Conservation (phyloP, 2,113 vertebrate genomes). For the Natator depressus region DNA sequence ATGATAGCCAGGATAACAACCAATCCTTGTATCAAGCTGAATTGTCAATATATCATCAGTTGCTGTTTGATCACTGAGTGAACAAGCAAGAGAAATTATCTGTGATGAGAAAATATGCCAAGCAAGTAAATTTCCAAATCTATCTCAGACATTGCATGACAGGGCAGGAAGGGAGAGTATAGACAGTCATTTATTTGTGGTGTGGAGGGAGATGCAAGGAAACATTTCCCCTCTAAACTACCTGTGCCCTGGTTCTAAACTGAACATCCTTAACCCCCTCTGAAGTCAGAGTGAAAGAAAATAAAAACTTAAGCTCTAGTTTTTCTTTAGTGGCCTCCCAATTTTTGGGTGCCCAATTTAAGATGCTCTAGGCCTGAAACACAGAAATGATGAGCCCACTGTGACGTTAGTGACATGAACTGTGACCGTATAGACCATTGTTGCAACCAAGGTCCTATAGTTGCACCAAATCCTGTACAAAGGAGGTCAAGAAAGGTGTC, state of each 20-base stretch:
- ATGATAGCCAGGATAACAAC: neutral
- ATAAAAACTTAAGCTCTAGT: neutral
- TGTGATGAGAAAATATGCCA: constrained; percentile 9
- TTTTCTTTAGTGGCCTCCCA: neutral
- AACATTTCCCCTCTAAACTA: neutral
- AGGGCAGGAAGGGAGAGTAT: neutral
- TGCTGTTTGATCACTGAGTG: neutral
- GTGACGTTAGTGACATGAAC: no score
- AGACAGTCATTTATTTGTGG: neutral
- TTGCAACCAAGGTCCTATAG: no score
- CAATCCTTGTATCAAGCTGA: constrained; percentile 51
- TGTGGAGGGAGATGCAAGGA: neutral
- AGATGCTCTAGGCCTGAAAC: neutral
- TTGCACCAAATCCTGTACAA: no score
- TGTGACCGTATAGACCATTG: no score
- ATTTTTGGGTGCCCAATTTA: neutral
- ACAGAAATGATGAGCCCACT: accelerated
- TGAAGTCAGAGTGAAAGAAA: neutral
- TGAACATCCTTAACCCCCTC: neutral
- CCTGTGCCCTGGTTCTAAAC: neutral
- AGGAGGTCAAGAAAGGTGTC: no score
- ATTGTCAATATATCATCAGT: constrained; percentile 48
- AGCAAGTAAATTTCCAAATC: constrained; percentile 28
- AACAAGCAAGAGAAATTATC: constrained; percentile 35
- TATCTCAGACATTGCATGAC: neutral